Percentiles rank a stretch among this genome's conserved stretches.
These are phyloP conservation scores for Brachyrhaphis roseni DNA, from an alignment of 2,797 vertebrate species.

Conservation along the genomic window DNA sequence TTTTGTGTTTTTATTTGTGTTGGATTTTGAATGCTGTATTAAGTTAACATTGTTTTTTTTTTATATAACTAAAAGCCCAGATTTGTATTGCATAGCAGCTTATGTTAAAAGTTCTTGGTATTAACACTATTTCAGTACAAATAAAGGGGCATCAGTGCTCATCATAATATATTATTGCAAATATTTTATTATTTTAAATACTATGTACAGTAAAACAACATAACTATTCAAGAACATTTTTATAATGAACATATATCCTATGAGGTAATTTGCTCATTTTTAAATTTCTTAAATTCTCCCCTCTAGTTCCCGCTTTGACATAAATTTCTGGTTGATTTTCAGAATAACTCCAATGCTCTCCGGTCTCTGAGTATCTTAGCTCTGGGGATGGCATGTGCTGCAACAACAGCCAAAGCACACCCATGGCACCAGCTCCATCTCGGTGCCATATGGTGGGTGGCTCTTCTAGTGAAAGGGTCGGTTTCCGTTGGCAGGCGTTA, in stretches of 20 bases:
- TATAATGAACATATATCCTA: neutral
- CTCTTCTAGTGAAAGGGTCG: constrained; percentile 45
- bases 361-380: constrained; percentile 32
- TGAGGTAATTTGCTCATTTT: neutral
- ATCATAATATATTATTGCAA: neutral
- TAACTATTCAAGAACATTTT: neutral
- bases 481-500: constrained; percentile 60
- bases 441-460: constrained; percentile 65
- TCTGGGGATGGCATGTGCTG: constrained; percentile 36
- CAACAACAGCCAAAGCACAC: constrained; percentile 29
- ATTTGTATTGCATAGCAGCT: neutral
- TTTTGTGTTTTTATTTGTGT: neutral
- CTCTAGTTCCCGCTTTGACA: neutral
- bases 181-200: neutral
- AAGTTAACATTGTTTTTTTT: neutral
- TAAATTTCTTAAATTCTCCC: neutral
- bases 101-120: neutral
- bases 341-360: constrained; percentile 8
- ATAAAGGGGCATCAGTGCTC: neutral
- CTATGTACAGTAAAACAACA: neutral
- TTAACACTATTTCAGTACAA: neutral
- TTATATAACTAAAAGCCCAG: neutral
- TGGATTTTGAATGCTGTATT: neutral
- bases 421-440: constrained; percentile 51
- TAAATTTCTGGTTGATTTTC: neutral